Base-by-base conservation (phyloP, 2,797 vertebrate genomes). In the Heterohyrax brucei region DNA sequence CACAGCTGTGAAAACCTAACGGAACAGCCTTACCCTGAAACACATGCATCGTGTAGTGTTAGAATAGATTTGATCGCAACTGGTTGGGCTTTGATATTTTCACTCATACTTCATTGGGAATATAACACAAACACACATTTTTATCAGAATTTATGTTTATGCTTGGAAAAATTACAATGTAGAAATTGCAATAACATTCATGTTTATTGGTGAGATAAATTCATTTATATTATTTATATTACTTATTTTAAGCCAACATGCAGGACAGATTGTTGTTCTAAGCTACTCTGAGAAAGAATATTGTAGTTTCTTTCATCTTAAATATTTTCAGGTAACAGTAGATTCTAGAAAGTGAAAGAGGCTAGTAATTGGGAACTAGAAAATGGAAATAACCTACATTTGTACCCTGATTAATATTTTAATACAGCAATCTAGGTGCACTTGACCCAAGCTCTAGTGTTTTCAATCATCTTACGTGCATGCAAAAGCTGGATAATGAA, bases 121-220 rank as follows among this genome's bases (percentile, higher is more conserved):
- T 76, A 22, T 59, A 91, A 73, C 10, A 64, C 21, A 89, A 82
- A 61, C 2, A 64, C 16, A 22, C 18, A 89, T 53, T 86, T 14
- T 79, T 30, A 79, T n/a, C 22, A 91, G 9, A 95, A 68, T 59
- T 73, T 75, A 39, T 48, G 48, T 64, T 91, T 78, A 91, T 78
- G 14, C 48, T 79, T 70, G 28, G 24, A n/a, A 76, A 89, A 48
- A 48, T 94, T 87, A 7, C 22, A 92, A 75, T 87, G 2, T 16
- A 68, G 82, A 4, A 61, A 62, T 24, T 83, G 4, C 22, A 70
- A 0, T 79, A 59, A 87, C 26, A 62, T n/a, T 70, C 30, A 93
- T 33, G 19, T 48, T 73, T 79, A 22, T 75, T 83, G 33, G 70
- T 86, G 13, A 91, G 14, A 70, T 84, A 56, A 70, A 81, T 56